phyloP scores from a whole-genome alignment of 2,888 invertebrate species.

The Frankliniella intonsa region DNA sequence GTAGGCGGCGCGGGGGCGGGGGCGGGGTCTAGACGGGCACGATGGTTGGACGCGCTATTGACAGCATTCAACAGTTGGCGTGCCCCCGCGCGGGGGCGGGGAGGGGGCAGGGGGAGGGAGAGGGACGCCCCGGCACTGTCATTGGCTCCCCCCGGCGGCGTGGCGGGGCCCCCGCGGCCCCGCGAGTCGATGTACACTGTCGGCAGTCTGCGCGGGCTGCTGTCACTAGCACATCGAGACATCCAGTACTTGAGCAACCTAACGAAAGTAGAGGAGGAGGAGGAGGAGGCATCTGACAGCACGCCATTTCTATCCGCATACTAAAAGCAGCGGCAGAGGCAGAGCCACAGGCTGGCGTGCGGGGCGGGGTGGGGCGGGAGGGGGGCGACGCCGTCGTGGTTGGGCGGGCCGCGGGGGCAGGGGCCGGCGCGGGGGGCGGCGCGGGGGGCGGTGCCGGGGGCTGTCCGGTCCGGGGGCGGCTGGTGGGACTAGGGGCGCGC shows the following conservation, averaged over 20 bases:
- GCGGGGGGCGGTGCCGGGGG: not conserved
- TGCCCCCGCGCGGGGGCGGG: not conserved
- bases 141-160: not conserved
- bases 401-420: not conserved
- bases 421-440: not conserved
- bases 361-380: too few species aligned
- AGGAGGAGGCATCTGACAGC: too few species aligned
- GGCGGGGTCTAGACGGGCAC: not conserved
- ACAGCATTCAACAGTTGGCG: constrained; percentile 23
- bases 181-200: too few species aligned
- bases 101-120: not conserved
- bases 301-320: too few species aligned
- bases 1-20: not conserved
- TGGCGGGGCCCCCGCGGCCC: too few species aligned
- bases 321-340: too few species aligned
- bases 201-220: too few species aligned
- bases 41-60: constrained; percentile 5
- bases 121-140: not conserved
- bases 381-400: not conserved
- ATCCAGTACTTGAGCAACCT: too few species aligned
- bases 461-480: not conserved
- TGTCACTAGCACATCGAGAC: too few species aligned
- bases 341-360: too few species aligned
- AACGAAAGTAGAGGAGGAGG: too few species aligned
- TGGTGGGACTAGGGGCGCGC: not conserved